Evolutionary conservation across 2,113 vertebrate species (phyloP), one percentile per base, ranked within the genome.

Genomic region (Gopherus evgoodei): DNA sequence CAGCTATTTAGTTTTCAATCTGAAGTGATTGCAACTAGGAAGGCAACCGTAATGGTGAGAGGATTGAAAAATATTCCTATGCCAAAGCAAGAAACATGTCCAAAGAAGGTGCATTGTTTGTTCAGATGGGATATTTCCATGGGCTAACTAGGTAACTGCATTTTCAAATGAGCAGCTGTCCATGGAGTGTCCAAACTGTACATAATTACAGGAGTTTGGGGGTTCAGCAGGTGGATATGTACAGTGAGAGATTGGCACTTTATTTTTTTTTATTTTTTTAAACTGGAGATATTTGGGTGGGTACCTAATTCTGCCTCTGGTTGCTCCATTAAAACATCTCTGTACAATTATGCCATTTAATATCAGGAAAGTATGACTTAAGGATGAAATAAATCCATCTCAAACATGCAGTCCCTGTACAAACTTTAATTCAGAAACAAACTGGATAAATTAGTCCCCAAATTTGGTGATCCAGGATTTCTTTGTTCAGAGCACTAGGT

Each of bases 251-350:
- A 6, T 93, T 89, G 35, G 86, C 24, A 86, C 57, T 92, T 95
- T 49, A 49, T 95, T 93, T 91, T 14, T 90, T 96, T 92, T 95
- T 49, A 49, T 95, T 93, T 91, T 14, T 90, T 96, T 92, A 93
- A 96, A 83, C 44, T 86, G 82, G 83, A 92, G 94, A 50, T 85
- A 87, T 92, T 93, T 91, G 91, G 38, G 89, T 44, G 91, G 83
- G 50, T 83, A 95, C 87, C 83, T 91, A 90, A 95, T 93, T 95
- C 8, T 88, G 49, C 86, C 90, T 92, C 87, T 92, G 53, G 91
- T 96, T 95, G 83, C 82, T 96, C 91, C 88, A 54, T 91, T 95
- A 94, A 94, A 88, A 93, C 62, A 87, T 95, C 7, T 96, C 83
- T 90, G 89, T 47, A 81, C 54, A 95, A 88, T 95, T 47, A 27